phyloP scores from a whole-genome alignment of 2,113 vertebrate species.

The Hippocampus barbouri region DNA sequence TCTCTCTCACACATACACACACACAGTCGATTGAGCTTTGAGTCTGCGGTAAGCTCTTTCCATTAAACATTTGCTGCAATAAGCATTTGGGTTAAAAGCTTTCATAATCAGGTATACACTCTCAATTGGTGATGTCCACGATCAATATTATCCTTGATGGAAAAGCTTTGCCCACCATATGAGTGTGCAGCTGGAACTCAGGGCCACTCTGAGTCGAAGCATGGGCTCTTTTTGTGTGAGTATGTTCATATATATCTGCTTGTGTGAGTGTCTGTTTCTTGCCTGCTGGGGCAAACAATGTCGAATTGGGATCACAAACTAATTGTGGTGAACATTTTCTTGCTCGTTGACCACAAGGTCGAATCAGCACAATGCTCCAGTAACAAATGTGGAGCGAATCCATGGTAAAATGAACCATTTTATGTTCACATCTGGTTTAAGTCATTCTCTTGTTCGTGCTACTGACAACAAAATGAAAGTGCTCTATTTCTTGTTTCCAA shows the following conservation, averaged over 20 bases:
- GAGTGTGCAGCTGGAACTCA: slow-evolving; percentile 7
- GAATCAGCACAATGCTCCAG: slow-evolving; percentile 34
- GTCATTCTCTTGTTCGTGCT: neutral
- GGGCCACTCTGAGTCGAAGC: slow-evolving; percentile 15
- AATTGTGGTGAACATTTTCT: slow-evolving; percentile 26
- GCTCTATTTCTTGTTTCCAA: neutral
- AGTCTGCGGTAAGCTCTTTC: slow-evolving; percentile 48
- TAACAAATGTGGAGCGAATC: neutral
- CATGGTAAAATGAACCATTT: neutral
- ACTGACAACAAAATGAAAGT: neutral
- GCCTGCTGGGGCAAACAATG: neutral
- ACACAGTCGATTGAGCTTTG: slow-evolving; percentile 25
- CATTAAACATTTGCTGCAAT: slow-evolving; percentile 57
- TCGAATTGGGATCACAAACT: slow-evolving; percentile 19
- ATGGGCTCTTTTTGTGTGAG: neutral
- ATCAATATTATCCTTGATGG: slow-evolving; percentile 50
- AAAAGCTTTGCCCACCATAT: slow-evolving; percentile 21
- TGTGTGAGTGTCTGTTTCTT: slow-evolving; percentile 17
- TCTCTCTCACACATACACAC: neutral
- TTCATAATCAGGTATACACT: slow-evolving; percentile 54
- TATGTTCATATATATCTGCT: slow-evolving; percentile 6
- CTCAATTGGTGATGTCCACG: slow-evolving; percentile 43
- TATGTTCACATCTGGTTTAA: neutral
- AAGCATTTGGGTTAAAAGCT: slow-evolving; percentile 71
- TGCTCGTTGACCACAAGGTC: slow-evolving; percentile 49